Evolutionary conservation across 2,113 vertebrate species (phyloP), one percentile per base, ranked within the genome.

Genomic region (Phalacrocorax brasilianus): DNA sequence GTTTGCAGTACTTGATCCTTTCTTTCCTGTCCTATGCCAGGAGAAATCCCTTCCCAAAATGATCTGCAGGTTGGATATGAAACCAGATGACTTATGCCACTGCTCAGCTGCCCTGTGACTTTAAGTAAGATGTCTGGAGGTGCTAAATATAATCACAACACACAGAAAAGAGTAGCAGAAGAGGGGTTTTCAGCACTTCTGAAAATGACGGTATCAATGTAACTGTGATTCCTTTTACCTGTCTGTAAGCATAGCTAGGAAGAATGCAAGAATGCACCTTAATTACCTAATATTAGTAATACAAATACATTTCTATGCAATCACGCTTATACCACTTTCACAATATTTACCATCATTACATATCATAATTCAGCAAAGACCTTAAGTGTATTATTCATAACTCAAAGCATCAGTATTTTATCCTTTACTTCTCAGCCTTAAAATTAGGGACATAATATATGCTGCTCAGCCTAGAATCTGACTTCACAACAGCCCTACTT

Each of bases 261-360:
- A 92, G 52, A 79, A 80, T 8, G 32, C 27, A 80, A 70, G 67
- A 26, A 38, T 10, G 38, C 38, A 67, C 33, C 12, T 59, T 65
- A 78, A 95, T 92, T 93, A 72, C 47, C 52, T n/a, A 22, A 38
- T 86, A 77, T 71, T 84, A 93, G 67, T n/a, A 38, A 81, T 16
- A 78, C 23, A 68, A 89, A 92, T 78, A 44, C 26, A 24, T 49
- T 63, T 66, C 61, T 67, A 0, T 61, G 79, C 61, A 61, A 21
- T 65, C 1, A 6, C 33, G 73, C 77, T 95, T 89, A 81, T 89
- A 95, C 86, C 89, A 75, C 62, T 85, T 81, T 56, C 89, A 72
- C 52, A 89, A 18, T 94, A 89, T 97, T 96, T 95, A 65, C 94
- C 87, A 92, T 87, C 30, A 5, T 95, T 87, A 96, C 74, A 4